Percentiles rank a stretch among this genome's conserved stretches.
These are phyloP conservation scores for Chorisops tibialis DNA, from an alignment of 2,888 invertebrate genomes.

Conservation along the genomic window DNA sequence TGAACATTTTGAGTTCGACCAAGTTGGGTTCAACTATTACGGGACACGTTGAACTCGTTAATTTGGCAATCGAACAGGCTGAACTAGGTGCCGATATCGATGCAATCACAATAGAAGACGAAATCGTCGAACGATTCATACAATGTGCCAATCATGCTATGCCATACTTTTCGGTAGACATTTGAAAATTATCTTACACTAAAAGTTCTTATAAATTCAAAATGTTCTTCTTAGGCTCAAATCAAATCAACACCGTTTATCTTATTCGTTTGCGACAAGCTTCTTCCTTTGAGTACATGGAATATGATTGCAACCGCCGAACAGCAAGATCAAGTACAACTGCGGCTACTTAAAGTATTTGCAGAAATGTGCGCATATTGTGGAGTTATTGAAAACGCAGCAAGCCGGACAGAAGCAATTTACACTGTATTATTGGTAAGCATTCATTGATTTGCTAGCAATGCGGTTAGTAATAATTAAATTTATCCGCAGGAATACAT, in stretches of 20 bases:
- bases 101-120: conserved; percentile 57
- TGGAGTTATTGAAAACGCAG: conserved; percentile 71
- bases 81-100: conserved; percentile 69
- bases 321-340: conserved; percentile 62
- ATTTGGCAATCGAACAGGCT: conserved; percentile 81
- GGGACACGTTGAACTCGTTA: conserved; percentile 84
- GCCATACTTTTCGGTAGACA: conserved; percentile 82
- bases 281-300: conserved; percentile 68
- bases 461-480: background rate
- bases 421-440: conserved; percentile 76
- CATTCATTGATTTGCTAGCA: conserved; percentile 30
- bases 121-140: conserved; percentile 73
- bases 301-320: conserved; percentile 62
- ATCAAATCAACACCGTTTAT: conserved; percentile 83
- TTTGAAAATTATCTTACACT: background rate
- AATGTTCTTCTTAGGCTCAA: conserved; percentile 61
- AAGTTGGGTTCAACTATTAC: conserved; percentile 75
- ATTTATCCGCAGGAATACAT: conserved; percentile 68
- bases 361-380: conserved; percentile 79
- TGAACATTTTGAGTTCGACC: conserved; percentile 80
- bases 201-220: background rate
- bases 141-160: conserved; percentile 83
- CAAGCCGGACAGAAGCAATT: conserved; percentile 70
- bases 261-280: conserved; percentile 78
- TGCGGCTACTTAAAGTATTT: conserved; percentile 80